phyloP scores from a whole-genome alignment of 2,113 vertebrate species.

The Plecotus auritus region DNA sequence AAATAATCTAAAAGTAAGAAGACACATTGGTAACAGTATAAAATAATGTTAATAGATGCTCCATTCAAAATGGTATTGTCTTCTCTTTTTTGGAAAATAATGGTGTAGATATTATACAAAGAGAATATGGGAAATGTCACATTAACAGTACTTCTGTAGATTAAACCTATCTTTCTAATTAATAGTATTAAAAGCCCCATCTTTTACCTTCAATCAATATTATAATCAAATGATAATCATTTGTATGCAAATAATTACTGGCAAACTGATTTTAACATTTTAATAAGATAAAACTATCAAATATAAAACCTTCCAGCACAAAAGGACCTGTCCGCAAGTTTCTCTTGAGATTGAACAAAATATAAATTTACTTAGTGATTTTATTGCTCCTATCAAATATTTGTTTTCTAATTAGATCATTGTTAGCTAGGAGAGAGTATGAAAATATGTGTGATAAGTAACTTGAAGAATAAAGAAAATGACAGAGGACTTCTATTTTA shows the following conservation, averaged over 20 bases:
- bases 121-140: neutral
- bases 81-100: neutral
- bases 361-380: neutral
- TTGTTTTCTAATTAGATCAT: neutral
- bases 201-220: neutral
- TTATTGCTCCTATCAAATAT: neutral
- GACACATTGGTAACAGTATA: neutral
- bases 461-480: neutral
- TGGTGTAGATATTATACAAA: neutral
- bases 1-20: neutral
- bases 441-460: neutral
- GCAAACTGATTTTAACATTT: neutral
- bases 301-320: neutral
- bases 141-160: neutral
- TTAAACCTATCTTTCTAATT: neutral
- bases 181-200: neutral
- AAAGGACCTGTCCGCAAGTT: neutral
- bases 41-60: neutral
- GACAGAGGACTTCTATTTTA: neutral
- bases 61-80: fast-evolving
- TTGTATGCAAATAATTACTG: neutral
- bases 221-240: neutral
- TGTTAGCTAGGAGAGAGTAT: neutral
- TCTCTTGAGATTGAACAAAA: neutral
- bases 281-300: neutral